phyloP scores from a whole-genome alignment of 2,113 vertebrate genomes.

The Chloropsis cyanopogon region DNA sequence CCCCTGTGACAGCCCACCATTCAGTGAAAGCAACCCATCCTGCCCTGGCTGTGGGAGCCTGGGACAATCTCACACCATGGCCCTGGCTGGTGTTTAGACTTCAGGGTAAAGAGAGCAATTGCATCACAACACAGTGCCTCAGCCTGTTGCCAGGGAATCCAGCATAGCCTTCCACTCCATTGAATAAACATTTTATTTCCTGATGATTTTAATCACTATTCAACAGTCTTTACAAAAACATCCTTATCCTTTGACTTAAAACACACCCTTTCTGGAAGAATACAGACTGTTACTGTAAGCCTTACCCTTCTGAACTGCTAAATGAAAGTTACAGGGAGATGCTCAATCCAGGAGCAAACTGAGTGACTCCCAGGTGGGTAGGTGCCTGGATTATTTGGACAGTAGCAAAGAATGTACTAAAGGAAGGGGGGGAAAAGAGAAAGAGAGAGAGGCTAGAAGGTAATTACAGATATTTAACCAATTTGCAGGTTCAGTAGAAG shows the following conservation, averaged over 20 bases:
- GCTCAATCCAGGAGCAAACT: neutral
- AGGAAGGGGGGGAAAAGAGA: neutral
- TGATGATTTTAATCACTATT: neutral
- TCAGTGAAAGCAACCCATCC: neutral
- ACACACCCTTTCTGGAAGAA: neutral
- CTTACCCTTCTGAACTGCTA: neutral
- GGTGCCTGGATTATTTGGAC: neutral
- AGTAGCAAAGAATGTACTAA: neutral
- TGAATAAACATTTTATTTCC: neutral
- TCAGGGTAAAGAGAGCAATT: neutral
- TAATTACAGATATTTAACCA: neutral
- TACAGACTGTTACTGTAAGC: neutral
- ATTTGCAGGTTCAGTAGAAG: neutral
- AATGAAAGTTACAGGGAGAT: neutral
- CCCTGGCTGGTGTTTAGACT: neutral
- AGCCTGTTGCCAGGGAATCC: neutral
- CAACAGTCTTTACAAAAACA: neutral
- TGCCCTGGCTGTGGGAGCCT: neutral
- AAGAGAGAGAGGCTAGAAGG: neutral
- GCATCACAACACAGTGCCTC: neutral
- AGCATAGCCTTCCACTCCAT: neutral
- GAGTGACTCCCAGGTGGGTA: neutral
- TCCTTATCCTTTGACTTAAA: neutral
- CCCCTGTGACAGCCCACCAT: neutral
- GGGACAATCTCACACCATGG: neutral